A percentile compares a stretch with the other conserved stretches of the same genome.
Conservation (phyloP, 2,888 invertebrate genomes). For the Peribatodes rhomboidaria region DNA sequence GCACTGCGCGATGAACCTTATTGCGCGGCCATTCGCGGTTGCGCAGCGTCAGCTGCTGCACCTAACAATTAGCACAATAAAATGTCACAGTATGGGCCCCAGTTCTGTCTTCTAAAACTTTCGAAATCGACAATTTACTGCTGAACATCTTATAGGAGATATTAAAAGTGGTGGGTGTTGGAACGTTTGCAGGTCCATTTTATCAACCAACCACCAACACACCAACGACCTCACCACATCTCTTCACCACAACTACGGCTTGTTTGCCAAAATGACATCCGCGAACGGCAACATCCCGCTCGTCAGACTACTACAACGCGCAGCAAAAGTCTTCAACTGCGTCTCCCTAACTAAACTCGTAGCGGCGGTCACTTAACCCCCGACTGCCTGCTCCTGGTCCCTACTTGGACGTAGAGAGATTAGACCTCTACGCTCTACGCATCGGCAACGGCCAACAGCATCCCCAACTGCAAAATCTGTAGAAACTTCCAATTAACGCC, state of each 20-base stretch:
- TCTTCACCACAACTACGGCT: conserved; percentile 85
- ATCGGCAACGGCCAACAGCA: conserved; percentile 71
- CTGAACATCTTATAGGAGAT: conserved; percentile 59
- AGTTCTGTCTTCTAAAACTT: background rate
- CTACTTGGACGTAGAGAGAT: conserved; percentile 62
- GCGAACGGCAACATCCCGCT: conserved; percentile 79
- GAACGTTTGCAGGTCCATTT: conserved; percentile 87
- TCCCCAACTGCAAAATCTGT: conserved; percentile 72
- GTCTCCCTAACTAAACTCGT: conserved; percentile 71
- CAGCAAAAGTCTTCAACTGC: conserved; percentile 78
- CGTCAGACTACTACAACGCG: conserved; percentile 79
- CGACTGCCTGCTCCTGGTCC: conserved; percentile 34
- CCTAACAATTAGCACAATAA: too few species aligned
- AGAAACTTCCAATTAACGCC: conserved; percentile 73
- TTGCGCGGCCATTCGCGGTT: too few species aligned
- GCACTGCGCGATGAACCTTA: too few species aligned
- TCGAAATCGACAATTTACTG: conserved; percentile 8
- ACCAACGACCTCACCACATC: conserved; percentile 86
- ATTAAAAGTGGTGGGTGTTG: conserved; percentile 87
- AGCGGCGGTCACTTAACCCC: conserved; percentile 81
- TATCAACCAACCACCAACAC: conserved; percentile 86
- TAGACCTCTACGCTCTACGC: conserved; percentile 55
- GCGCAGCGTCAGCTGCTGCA: too few species aligned
- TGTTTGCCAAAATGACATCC: conserved; percentile 80
- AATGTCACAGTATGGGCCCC: too few species aligned